Percentiles rank a stretch among this genome's conserved stretches.
These are phyloP conservation scores for Smittia aterrima DNA, from an alignment of 2,888 invertebrate genomes.

Conservation along the genomic window DNA sequence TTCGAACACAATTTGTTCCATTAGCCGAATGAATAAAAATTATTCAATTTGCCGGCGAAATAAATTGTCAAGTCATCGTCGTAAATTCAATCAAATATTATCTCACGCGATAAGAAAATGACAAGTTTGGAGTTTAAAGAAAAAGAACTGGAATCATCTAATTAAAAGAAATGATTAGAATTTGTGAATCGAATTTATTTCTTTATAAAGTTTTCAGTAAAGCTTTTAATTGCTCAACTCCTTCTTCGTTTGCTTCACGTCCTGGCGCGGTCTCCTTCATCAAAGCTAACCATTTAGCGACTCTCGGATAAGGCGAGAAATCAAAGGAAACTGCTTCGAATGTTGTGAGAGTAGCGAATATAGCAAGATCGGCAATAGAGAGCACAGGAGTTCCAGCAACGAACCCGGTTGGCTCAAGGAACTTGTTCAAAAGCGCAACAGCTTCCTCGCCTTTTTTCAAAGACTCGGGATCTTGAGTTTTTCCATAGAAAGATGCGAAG, in stretches of 20 bases:
- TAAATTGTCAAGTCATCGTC: too few species aligned
- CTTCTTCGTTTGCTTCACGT: conserved; percentile 17
- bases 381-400: conserved; percentile 61
- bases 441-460: conserved; percentile 63
- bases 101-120: too few species aligned
- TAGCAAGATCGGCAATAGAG: conserved; percentile 69
- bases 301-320: conserved; percentile 50
- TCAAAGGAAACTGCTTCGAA: conserved; percentile 63
- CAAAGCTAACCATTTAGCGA: conserved; percentile 29
- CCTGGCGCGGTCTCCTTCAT: conserved; percentile 10
- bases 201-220: too few species aligned
- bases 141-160: too few species aligned
- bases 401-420: conserved; percentile 64
- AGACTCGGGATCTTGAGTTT: conserved; percentile 58
- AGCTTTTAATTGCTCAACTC: neutral
- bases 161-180: too few species aligned
- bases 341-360: conserved; percentile 64
- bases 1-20: too few species aligned
- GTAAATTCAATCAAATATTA: too few species aligned
- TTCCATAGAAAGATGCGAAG: conserved; percentile 56
- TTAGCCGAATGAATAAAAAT: too few species aligned
- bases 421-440: conserved; percentile 62
- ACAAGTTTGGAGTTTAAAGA: too few species aligned
- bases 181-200: too few species aligned
- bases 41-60: too few species aligned